Conservation (phyloP, 2,888 invertebrate species). For the Panopea generosa region DNA sequence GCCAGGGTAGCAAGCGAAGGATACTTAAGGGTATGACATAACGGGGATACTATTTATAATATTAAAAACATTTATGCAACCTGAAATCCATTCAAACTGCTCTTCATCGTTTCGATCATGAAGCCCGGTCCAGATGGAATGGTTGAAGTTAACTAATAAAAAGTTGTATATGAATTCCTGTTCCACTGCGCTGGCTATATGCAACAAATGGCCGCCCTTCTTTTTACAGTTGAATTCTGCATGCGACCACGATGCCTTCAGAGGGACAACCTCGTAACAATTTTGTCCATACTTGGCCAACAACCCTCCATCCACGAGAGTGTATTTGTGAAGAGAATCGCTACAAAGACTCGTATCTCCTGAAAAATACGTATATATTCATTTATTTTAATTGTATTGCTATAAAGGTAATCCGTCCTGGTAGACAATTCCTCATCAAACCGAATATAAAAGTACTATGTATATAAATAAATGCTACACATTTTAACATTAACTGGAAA, state of each 20-base stretch:
- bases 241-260: neutral
- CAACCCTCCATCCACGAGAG: neutral
- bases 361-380: too few species aligned
- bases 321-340: neutral
- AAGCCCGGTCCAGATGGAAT: conserved; percentile 6
- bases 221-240: neutral
- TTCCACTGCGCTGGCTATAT: neutral
- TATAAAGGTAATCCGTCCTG: too few species aligned
- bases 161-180: conserved; percentile 1
- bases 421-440: too few species aligned
- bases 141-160: neutral
- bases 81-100: conserved; percentile 13
- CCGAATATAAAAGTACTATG: too few species aligned
- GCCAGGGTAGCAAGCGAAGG: too few species aligned
- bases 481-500: too few species aligned
- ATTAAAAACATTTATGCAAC: too few species aligned
- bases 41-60: too few species aligned
- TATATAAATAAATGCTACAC: too few species aligned
- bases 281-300: neutral
- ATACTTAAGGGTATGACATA: too few species aligned
- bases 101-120: conserved; percentile 5
- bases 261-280: conserved; percentile 4
- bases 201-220: neutral
- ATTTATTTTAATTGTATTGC: too few species aligned
- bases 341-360: neutral